Evolutionary conservation across 2,888 invertebrate genomes (phyloP).

Genomic region (Drosophila aldrichi): DNA sequence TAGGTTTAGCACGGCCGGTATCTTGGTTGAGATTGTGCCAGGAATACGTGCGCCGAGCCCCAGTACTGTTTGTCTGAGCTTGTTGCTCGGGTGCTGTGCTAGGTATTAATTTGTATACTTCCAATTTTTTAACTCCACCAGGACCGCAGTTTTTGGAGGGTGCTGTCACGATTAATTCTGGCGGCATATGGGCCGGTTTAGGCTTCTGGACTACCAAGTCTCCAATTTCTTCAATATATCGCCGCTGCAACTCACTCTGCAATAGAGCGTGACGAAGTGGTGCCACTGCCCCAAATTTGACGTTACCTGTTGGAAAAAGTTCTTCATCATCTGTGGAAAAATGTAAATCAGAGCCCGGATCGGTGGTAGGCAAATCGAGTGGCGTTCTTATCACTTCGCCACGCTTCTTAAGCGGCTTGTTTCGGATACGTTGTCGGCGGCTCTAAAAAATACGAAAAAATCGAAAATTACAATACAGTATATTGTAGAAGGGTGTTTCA

Average conservation of each 20-base stretch:
- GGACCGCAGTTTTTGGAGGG: slow-evolving; percentile 72
- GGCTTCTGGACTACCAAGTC: slow-evolving; percentile 70
- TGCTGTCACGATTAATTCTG: slow-evolving; percentile 85
- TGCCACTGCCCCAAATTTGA: slow-evolving; percentile 65
- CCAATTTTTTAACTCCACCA: slow-evolving; percentile 52
- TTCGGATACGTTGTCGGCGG: slow-evolving; percentile 61
- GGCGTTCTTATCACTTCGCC: slow-evolving; percentile 82
- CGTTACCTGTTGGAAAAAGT: slow-evolving; percentile 46
- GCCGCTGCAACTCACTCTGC: slow-evolving; percentile 83
- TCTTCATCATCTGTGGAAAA: slow-evolving; percentile 88
- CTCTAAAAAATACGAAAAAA: slow-evolving; percentile 38
- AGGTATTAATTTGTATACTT: slow-evolving; percentile 61
- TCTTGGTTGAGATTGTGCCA: slow-evolving; percentile 84
- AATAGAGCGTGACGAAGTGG: slow-evolving; percentile 78
- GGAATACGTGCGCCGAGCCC: slow-evolving; percentile 80
- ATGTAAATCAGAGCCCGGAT: slow-evolving; percentile 88
- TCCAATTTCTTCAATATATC: slow-evolving; percentile 81
- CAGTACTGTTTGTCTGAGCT: slow-evolving; percentile 2
- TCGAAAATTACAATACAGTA: background rate
- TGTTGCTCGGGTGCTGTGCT: slow-evolving; percentile 64
- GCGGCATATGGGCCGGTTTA: slow-evolving; percentile 83
- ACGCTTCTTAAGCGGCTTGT: slow-evolving; percentile 63
- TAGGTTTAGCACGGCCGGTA: slow-evolving; percentile 21
- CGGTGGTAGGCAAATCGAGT: slow-evolving; percentile 88
- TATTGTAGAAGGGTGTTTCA: background rate